Percentiles rank a stretch among this genome's conserved stretches.
Conservation (phyloP, 53 echinoderm and acorn worm species). For the Patiria pectinifera region DNA sequence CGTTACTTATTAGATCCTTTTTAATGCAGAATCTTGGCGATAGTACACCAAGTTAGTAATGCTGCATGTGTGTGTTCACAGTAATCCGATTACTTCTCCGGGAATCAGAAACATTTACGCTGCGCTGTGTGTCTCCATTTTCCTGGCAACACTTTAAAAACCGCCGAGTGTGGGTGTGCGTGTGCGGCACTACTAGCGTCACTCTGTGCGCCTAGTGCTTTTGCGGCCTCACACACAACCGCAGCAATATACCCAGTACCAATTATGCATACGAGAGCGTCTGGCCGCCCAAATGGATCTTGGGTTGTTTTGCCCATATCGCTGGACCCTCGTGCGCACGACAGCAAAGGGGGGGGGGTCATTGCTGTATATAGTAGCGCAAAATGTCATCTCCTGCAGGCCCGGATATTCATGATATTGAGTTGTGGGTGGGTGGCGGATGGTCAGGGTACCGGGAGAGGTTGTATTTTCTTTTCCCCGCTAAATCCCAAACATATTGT, state of each 20-base stretch:
- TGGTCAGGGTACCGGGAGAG: not conserved
- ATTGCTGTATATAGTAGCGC: not conserved
- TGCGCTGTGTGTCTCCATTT: not conserved
- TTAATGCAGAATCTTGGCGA: not conserved
- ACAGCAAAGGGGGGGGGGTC: not conserved
- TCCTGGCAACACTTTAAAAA: not conserved
- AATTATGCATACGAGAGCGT: slow-evolving; percentile 52
- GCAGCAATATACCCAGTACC: slow-evolving; percentile 30
- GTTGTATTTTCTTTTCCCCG: not conserved
- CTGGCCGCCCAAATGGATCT: slow-evolving; percentile 31
- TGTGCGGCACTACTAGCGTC: not conserved
- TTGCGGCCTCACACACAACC: not conserved
- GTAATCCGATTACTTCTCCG: not conserved
- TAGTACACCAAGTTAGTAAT: not conserved
- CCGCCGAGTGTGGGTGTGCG: not conserved
- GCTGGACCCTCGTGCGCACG: not conserved
- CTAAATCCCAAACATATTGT: not conserved
- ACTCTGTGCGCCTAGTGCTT: not conserved
- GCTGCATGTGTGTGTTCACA: not conserved
- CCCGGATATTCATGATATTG: slow-evolving; percentile 20
- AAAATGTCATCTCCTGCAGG: slow-evolving; percentile 36
- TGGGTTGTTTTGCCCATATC: slow-evolving; percentile 21
- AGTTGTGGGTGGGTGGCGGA: not conserved
- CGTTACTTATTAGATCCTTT: not conserved
- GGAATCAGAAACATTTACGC: not conserved